Conservation (phyloP, 2,888 invertebrate genomes). For the Ochropleura leucogaster region DNA sequence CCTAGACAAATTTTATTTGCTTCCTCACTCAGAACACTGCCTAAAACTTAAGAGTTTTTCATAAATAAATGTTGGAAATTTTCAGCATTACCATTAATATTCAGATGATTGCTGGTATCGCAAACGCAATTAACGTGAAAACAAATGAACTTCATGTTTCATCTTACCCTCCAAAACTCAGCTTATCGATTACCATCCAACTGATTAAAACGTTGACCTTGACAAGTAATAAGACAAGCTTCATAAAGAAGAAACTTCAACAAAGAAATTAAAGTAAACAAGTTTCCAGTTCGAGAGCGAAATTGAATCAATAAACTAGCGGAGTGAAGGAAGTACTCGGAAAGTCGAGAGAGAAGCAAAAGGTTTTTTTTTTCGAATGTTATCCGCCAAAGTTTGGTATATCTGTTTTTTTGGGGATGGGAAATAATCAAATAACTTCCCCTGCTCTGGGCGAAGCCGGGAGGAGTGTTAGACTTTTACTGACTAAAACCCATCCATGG, state of each 20-base stretch:
- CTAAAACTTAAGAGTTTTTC: too few relatives aligned
- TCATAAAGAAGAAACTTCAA: slow-evolving; percentile 6
- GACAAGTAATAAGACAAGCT: background rate
- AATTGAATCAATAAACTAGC: slow-evolving; percentile 34
- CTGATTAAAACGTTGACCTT: slow-evolving; percentile 1
- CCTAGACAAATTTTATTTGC: too few relatives aligned
- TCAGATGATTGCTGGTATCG: too few relatives aligned
- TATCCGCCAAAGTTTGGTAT: too few relatives aligned
- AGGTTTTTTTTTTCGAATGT: background rate
- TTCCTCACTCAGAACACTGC: too few relatives aligned
- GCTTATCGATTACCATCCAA: background rate
- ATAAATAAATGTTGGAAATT: too few relatives aligned
- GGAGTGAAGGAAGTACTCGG: slow-evolving; percentile 9
- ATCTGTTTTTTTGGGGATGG: too few relatives aligned
- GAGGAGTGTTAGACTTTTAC: too few relatives aligned
- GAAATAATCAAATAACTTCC: too few relatives aligned
- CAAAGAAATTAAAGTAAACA: slow-evolving; percentile 18
- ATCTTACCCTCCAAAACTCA: background rate
- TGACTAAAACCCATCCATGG: too few relatives aligned
- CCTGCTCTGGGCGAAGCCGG: too few relatives aligned
- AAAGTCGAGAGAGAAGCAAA: slow-evolving; percentile 1
- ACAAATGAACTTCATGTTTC: background rate
- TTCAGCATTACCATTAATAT: too few relatives aligned
- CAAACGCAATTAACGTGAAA: background rate
- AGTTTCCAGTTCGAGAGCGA: slow-evolving; percentile 19